Conservation (phyloP, 2,888 invertebrate species). For the Phrixothrix hirtus region DNA sequence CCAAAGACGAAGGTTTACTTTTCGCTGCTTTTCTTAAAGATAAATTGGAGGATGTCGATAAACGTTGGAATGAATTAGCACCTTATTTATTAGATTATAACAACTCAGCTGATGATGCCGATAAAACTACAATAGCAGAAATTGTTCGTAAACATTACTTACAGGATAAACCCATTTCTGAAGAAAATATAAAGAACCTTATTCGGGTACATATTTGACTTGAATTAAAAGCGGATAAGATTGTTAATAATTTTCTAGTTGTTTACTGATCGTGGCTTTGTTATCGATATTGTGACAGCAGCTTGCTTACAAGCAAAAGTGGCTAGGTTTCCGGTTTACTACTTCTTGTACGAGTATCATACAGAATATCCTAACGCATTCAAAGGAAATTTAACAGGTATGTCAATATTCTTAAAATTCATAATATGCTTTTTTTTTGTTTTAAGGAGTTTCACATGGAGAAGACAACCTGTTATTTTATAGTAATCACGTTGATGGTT, state of each 20-base stretch:
- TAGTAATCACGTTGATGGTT: neutral
- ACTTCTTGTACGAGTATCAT: neutral
- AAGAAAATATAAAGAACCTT: slow-evolving; percentile 34
- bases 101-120: slow-evolving; percentile 37
- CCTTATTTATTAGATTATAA: slow-evolving; percentile 43
- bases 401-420: neutral
- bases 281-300: slow-evolving; percentile 38
- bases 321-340: slow-evolving; percentile 60
- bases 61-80: slow-evolving; percentile 42
- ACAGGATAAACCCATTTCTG: slow-evolving; percentile 33
- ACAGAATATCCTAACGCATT: neutral
- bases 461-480: neutral
- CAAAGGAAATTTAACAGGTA: neutral
- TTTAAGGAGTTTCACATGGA: no score
- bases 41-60: slow-evolving; percentile 48
- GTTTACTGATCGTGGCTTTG: slow-evolving; percentile 66
- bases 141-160: slow-evolving; percentile 44
- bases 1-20: slow-evolving; percentile 67
- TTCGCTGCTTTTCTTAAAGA: neutral
- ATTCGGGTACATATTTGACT: neutral
- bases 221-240: neutral
- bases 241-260: slow-evolving; percentile 52
- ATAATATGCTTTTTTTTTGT: neutral
- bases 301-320: slow-evolving; percentile 39
- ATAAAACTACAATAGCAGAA: slow-evolving; percentile 35